These are phyloP conservation scores for Chinchilla lanigera DNA, from an alignment of 2,113 vertebrate genomes.

Conservation along the genomic window DNA sequence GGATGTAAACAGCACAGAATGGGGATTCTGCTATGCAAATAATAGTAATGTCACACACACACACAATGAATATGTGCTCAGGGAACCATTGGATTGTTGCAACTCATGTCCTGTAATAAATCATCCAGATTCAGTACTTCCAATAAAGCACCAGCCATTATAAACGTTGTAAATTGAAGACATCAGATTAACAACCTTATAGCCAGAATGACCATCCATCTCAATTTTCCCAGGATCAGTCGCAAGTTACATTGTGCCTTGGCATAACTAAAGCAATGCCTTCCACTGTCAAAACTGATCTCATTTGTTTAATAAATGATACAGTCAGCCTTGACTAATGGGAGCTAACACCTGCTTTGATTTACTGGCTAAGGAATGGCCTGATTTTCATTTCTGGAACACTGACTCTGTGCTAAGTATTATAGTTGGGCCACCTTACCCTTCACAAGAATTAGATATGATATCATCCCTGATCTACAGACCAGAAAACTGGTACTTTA, in stretches of 20 bases:
- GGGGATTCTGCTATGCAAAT: neutral
- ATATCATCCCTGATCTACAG: neutral
- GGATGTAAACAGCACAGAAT: neutral
- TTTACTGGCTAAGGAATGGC: neutral
- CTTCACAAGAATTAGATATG: neutral
- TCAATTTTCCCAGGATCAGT: neutral
- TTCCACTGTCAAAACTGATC: neutral
- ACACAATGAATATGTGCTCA: neutral
- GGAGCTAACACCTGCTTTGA: neutral
- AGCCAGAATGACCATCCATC: neutral
- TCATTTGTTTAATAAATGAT: slow-evolving; percentile 22
- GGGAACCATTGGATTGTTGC: neutral
- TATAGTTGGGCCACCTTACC: neutral
- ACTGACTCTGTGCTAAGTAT: neutral
- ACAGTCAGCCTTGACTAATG: neutral
- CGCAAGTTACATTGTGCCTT: neutral
- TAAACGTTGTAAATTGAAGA: neutral
- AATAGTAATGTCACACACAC: neutral
- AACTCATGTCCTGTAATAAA: neutral
- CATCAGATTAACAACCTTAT: neutral
- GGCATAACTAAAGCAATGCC: neutral
- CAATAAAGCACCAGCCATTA: neutral
- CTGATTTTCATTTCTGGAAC: slow-evolving; percentile 35
- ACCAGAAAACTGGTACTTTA: neutral
- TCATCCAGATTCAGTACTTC: neutral